Evolutionary conservation across 2,888 invertebrate genomes (phyloP), one percentile per base, ranked within the genome.

Genomic region (Chloromyia formosa): DNA sequence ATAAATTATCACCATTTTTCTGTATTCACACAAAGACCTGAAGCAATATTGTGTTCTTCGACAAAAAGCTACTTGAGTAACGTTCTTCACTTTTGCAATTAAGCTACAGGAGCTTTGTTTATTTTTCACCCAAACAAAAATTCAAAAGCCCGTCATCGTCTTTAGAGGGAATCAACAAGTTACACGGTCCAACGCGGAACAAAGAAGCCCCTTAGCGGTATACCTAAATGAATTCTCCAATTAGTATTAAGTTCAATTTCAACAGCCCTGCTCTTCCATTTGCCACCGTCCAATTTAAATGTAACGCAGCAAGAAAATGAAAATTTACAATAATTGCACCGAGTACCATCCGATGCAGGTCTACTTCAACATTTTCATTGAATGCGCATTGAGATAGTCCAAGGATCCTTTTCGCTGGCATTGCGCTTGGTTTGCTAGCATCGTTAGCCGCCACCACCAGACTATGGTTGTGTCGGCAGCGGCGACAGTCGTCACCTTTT

Each of bases 321-420:
- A 40, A 62, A 62, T 62, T 62, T 62, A 62, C 62, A 35, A 27
- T 62, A 62, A 62, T 40, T 62, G 62, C 42, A 40, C 1, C 14
- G 62, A 62, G 40, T 62, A 16, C n/a, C 42, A 62, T 62, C 35
- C n/a, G n/a, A 1, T 62, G 42, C 40, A 35, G 10, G 7, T 62
- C 12, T 62, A n/a, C 40, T 35, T 16, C 49, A n/a, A n/a, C n/a
- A n/a, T 42, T 35, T 7, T 35, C 14, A 62, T 40, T 62, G 40
- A 62, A 40, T 42, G 49, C 49, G 49, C 49, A 49, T 35, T 35
- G 27, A 35, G 16, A 49, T 3, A 49, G 16, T n/a, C 49, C 49
- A n/a, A 49, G 49, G 49, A 35, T 35, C 49, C 49, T 7, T 49
- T 49, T 12, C 49, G 27, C 2, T 7, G 27, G 27, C 7, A 35